Conservation (phyloP, 1,140 invertebrate species). For the Reticulitermes speratus region DNA sequence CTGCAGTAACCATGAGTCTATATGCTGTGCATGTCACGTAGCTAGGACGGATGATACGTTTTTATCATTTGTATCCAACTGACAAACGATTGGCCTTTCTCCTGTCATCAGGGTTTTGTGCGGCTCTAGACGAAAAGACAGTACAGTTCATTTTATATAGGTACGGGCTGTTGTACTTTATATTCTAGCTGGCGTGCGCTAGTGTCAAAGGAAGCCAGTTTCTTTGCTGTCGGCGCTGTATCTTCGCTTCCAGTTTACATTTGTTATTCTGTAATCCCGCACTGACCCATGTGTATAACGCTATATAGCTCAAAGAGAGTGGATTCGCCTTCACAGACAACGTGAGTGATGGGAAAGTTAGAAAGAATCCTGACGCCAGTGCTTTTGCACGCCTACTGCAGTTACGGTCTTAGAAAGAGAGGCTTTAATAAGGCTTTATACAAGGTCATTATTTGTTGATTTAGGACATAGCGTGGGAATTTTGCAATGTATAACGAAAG, state of each 20-base stretch:
- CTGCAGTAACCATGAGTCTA: neutral
- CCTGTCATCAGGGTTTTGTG: conserved; percentile 1
- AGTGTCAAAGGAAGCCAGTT: neutral
- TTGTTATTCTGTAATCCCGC: neutral
- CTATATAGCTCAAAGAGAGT: neutral
- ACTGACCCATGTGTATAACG: neutral
- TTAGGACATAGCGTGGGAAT: too few species aligned
- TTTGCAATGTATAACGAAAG: too few species aligned
- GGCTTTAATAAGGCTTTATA: too few species aligned
- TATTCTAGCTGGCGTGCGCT: neutral
- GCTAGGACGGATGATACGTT: neutral
- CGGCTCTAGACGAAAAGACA: neutral
- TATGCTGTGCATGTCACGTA: neutral
- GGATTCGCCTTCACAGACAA: neutral
- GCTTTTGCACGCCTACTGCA: too few species aligned
- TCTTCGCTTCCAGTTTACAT: neutral
- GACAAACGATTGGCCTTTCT: neutral
- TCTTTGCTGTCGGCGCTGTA: neutral
- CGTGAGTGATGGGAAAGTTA: too few species aligned
- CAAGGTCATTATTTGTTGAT: too few species aligned
- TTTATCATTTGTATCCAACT: neutral
- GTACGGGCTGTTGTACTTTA: neutral
- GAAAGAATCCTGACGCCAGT: too few species aligned
- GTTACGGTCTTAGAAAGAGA: too few species aligned
- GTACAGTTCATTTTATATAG: neutral